Percentiles rank a stretch among this genome's conserved stretches.
phyloP scores from a whole-genome alignment of 2,113 vertebrate species.

The Eupsittula cactorum region DNA sequence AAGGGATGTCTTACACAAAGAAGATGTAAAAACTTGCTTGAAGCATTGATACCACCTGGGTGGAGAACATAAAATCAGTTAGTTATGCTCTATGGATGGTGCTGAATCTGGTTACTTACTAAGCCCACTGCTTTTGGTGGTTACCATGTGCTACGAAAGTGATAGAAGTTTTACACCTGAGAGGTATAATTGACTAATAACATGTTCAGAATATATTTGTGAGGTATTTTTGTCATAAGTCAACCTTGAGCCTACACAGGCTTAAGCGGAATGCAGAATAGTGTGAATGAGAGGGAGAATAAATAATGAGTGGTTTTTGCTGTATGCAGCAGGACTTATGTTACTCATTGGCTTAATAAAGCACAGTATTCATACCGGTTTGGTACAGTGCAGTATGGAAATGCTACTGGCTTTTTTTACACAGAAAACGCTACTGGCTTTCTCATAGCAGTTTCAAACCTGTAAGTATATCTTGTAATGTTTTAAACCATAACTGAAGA shows the following conservation, averaged over 20 bases:
- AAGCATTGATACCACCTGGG: not conserved
- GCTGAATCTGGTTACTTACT: not conserved
- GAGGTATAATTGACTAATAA: not conserved
- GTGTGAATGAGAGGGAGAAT: not conserved
- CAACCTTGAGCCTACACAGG: not conserved
- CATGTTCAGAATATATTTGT: not conserved
- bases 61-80: not conserved
- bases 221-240: not conserved
- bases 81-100: not conserved
- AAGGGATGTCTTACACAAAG: not conserved
- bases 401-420: not conserved
- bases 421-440: not conserved
- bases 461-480: not conserved
- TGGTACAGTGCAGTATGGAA: not conserved
- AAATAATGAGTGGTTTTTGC: not conserved
- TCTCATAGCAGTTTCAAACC: not conserved
- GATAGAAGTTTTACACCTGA: not conserved
- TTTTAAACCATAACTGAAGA: not conserved
- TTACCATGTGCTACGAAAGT: not conserved
- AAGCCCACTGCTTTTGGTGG: not conserved
- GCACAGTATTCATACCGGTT: rapidly evolving
- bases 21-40: not conserved
- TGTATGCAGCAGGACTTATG: not conserved
- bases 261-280: not conserved
- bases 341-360: not conserved